Evolutionary conservation across 2,888 invertebrate genomes (phyloP).

Genomic region (Hypomecis punctinalis): DNA sequence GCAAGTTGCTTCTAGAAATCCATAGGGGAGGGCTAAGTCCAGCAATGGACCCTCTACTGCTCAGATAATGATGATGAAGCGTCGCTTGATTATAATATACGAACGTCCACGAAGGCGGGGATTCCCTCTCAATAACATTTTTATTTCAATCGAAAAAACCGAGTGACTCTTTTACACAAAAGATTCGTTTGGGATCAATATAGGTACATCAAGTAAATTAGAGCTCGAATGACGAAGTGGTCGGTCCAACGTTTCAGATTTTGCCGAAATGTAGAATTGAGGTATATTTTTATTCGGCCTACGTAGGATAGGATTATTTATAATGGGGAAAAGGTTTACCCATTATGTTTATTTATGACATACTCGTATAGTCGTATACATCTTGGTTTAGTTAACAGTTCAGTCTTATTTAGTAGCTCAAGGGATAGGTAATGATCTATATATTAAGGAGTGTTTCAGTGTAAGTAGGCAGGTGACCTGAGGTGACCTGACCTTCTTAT

Average conservation of each 20-base stretch:
- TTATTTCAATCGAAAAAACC: slow-evolving; percentile 51
- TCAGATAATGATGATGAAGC: too few species aligned
- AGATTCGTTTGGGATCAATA: slow-evolving; percentile 60
- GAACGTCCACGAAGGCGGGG: background rate
- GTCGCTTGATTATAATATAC: too few species aligned
- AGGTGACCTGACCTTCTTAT: too few species aligned
- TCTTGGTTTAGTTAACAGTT: too few species aligned
- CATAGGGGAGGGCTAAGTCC: too few species aligned
- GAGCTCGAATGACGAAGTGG: slow-evolving; percentile 47
- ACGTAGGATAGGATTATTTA: background rate
- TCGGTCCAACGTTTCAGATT: slow-evolving; percentile 28
- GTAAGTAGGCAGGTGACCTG: too few species aligned
- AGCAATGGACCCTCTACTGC: too few species aligned
- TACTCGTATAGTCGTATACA: too few species aligned
- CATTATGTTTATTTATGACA: background rate
- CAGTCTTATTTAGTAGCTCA: too few species aligned
- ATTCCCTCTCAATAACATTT: slow-evolving; percentile 49
- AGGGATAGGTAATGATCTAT: too few species aligned
- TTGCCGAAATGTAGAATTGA: background rate
- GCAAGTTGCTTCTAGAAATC: too few species aligned
- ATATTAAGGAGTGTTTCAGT: too few species aligned
- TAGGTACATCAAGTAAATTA: slow-evolving; percentile 68
- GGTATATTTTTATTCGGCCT: background rate
- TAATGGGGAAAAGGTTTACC: background rate
- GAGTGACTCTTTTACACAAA: slow-evolving; percentile 59